A percentile compares a stretch with the other conserved stretches of the same genome.
Evolutionary conservation across 2,888 invertebrate genomes (phyloP).

Genomic region (Selenia dentaria): DNA sequence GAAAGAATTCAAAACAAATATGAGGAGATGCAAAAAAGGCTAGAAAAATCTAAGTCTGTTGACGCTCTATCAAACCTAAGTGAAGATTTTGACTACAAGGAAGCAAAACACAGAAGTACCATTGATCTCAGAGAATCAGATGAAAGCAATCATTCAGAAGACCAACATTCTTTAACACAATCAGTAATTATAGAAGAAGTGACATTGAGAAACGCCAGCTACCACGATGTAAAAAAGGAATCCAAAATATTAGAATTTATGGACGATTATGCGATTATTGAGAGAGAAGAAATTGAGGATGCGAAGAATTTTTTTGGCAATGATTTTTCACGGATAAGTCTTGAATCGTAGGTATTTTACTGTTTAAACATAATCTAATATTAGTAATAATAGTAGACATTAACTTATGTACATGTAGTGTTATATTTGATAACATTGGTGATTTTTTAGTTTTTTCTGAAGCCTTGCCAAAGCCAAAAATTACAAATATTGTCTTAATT

Average conservation of each 20-base stretch:
- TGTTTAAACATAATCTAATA: too few species aligned
- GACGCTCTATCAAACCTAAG: constrained; percentile 52
- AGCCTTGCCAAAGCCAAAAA: too few species aligned
- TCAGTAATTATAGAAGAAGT: constrained; percentile 48
- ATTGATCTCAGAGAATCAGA: constrained; percentile 43
- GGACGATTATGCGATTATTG: constrained; percentile 36
- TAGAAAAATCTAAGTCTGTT: constrained; percentile 70
- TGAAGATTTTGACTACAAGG: constrained; percentile 51
- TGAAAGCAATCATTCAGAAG: constrained; percentile 11
- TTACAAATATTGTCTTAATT: too few species aligned
- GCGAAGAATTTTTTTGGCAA: constrained; percentile 47
- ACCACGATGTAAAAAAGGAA: constrained; percentile 49
- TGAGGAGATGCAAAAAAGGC: constrained; percentile 65
- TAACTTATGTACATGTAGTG: too few species aligned
- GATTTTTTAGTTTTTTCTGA: too few species aligned
- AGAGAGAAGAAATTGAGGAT: constrained; percentile 41
- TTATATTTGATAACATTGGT: too few species aligned
- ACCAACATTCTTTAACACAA: constrained; percentile 33
- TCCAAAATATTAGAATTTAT: constrained; percentile 46
- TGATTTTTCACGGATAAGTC: constrained; percentile 49
- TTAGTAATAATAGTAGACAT: too few species aligned
- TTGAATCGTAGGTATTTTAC: constrained; percentile 67
- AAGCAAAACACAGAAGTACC: constrained; percentile 42
- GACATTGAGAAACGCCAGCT: constrained; percentile 40
- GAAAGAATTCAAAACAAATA: constrained; percentile 69